A percentile compares a stretch with the other conserved stretches of the same genome.
These are phyloP conservation scores for Oryctes rhinoceros DNA, from an alignment of 1,140 invertebrate genomes.

Conservation along the genomic window DNA sequence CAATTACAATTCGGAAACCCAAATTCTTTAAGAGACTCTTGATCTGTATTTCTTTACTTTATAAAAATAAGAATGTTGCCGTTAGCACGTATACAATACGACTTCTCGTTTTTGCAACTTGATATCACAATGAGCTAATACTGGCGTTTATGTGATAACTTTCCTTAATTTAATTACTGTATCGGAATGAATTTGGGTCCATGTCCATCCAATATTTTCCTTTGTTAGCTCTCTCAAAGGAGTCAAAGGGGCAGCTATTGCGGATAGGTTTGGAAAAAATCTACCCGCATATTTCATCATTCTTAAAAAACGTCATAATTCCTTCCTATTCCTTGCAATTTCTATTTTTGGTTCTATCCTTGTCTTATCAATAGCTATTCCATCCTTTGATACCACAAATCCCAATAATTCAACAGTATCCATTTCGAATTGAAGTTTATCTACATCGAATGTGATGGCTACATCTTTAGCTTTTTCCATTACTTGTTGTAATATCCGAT, in stretches of 20 bases:
- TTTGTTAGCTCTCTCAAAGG: constrained; percentile 50
- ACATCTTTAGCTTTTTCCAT: constrained; percentile 46
- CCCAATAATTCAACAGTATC: not conserved
- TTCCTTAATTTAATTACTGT: constrained; percentile 6
- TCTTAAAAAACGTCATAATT: constrained; percentile 45
- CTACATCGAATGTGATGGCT: too few relatives aligned
- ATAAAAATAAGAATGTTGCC: too few relatives aligned
- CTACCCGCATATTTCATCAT: constrained; percentile 33
- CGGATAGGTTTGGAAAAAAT: constrained; percentile 49
- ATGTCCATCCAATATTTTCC: constrained; percentile 51
- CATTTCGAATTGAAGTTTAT: too few relatives aligned
- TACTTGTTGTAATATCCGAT: constrained; percentile 53
- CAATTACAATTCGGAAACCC: too few relatives aligned
- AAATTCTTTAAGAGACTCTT: too few relatives aligned
- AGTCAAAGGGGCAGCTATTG: too few relatives aligned
- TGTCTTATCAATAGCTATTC: not conserved
- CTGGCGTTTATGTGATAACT: not conserved
- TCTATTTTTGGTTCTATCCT: constrained; percentile 42
- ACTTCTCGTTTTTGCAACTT: too few relatives aligned
- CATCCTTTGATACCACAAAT: not conserved
- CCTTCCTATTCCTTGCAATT: constrained; percentile 49
- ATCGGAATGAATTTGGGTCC: constrained; percentile 43
- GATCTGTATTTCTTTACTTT: too few relatives aligned
- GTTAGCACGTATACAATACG: too few relatives aligned
- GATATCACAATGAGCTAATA: constrained; percentile 49